Evolutionary conservation across 2,113 vertebrate genomes (phyloP).

Genomic region (Elanoides forficatus): DNA sequence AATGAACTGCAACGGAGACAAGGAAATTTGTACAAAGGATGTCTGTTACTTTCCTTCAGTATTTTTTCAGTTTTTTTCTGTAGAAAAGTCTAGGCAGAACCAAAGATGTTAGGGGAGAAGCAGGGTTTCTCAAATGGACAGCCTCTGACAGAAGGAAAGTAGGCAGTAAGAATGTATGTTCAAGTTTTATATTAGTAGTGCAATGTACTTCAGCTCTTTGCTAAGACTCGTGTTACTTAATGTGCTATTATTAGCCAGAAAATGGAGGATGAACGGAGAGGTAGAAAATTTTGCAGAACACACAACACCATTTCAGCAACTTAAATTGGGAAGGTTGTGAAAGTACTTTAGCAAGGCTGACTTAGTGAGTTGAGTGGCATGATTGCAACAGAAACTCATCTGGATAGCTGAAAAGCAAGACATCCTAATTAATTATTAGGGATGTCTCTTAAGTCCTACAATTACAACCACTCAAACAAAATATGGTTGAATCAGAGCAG

Average conservation of each 20-base stretch:
- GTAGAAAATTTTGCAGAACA: background rate
- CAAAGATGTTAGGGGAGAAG: background rate
- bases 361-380: background rate
- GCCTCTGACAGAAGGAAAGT: background rate
- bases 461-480: background rate
- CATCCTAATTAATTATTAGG: background rate
- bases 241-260: slow-evolving; percentile 1
- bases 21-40: background rate
- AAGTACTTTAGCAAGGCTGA: background rate
- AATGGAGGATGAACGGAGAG: background rate
- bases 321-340: background rate
- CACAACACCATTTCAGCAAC: background rate
- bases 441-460: background rate
- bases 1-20: background rate
- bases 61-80: background rate
- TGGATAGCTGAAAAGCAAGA: background rate
- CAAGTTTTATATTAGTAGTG: background rate
- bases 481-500: background rate
- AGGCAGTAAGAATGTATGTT: background rate
- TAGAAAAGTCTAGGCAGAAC: background rate
- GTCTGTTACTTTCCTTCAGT: background rate
- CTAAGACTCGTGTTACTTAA: background rate
- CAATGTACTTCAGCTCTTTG: background rate
- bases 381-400: background rate
- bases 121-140: background rate